Conservation (phyloP, 2,113 vertebrate species). For the Heterocephalus glaber region DNA sequence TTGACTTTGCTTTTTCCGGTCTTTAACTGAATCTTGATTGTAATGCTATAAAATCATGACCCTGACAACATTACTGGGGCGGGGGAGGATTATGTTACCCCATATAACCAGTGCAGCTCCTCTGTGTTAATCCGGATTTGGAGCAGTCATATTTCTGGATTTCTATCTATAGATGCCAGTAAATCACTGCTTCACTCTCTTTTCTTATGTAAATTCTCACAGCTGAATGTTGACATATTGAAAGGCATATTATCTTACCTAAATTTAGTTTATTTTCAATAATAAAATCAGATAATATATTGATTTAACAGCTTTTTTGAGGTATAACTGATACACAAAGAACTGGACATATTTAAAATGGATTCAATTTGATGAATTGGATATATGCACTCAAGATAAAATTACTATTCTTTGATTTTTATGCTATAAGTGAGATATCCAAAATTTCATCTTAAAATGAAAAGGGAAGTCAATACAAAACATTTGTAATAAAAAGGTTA, state of each 20-base stretch:
- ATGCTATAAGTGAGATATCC: not conserved
- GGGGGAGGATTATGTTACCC: not conserved
- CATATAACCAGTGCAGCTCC: not conserved
- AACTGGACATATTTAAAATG: not conserved
- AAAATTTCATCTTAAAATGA: not conserved
- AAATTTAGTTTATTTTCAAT: slow-evolving; percentile 19
- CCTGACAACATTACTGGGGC: not conserved
- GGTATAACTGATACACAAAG: not conserved
- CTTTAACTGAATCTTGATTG: not conserved
- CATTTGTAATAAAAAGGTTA: not conserved
- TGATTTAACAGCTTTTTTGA: not conserved
- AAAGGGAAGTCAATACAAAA: not conserved
- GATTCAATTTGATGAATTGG: not conserved
- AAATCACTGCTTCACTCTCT: not conserved
- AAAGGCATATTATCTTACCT: not conserved
- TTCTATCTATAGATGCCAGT: not conserved
- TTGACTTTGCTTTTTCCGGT: slow-evolving; percentile 2
- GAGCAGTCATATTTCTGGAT: not conserved
- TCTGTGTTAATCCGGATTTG: not conserved
- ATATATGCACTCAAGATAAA: not conserved
- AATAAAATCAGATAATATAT: not conserved
- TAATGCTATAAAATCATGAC: not conserved
- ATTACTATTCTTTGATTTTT: not conserved
- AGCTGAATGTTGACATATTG: not conserved
- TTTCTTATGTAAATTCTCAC: not conserved